Evolutionary conservation across 2,888 invertebrate genomes (phyloP), one percentile per base, ranked within the genome.

Genomic region (Caenorhabditis imperialis): DNA sequence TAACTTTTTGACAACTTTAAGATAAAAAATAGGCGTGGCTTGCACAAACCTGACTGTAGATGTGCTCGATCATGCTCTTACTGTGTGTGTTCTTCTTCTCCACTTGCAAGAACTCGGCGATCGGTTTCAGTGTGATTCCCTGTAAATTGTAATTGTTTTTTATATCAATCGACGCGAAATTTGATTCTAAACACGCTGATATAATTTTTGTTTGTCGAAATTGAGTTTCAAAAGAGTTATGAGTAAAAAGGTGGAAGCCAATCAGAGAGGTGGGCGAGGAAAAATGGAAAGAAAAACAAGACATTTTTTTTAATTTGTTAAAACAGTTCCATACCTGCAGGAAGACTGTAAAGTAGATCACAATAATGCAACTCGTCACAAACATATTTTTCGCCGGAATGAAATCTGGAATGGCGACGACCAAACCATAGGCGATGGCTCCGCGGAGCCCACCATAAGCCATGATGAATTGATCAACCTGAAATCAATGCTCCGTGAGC

Each of bases 261-360:
- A n/a, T n/a, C n/a, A n/a, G n/a, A n/a, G n/a, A n/a, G n/a, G n/a
- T n/a, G n/a, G n/a, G n/a, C n/a, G n/a, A n/a, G n/a, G n/a, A n/a
- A n/a, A n/a, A n/a, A n/a, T n/a, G n/a, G n/a, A n/a, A 30, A 30
- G 30, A 10, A 30, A 30, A 30, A 30, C 12, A 18, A 45, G 38
- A 7, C 1, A 22, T n/a, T 3, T 7, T 72, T 30, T 30, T 30
- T 30, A 10, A 10, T 30, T 30, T 30, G 6, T 30, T 30, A 30
- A 30, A 30, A 30, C 30, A 30, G n/a, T n/a, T n/a, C n/a, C n/a
- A 57, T 70, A 92, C 92, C 92, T 98, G 98, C 86, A 98, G 91
- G 90, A 99, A 98, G 12, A 98, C 97, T 4, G 99, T 99, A 90
- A 98, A 98, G 90, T 97, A 96, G 85, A 99, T 94, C 81, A 99